Conservation (phyloP, 2,888 invertebrate genomes). For the Oscheius sp. region DNA sequence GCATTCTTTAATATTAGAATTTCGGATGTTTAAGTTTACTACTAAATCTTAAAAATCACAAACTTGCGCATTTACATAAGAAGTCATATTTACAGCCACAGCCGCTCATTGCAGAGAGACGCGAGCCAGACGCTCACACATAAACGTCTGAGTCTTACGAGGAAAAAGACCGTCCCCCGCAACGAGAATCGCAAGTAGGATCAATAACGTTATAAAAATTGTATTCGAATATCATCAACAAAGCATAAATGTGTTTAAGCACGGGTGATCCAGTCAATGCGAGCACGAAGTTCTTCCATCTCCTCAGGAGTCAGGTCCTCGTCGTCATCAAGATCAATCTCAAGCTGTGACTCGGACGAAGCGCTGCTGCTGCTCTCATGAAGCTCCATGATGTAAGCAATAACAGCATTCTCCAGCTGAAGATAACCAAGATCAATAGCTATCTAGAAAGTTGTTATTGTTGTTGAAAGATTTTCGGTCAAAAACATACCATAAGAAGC, state of each 20-base stretch:
- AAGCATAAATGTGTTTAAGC: background rate
- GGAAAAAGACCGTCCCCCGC: too few relatives aligned
- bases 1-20: too few relatives aligned
- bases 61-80: background rate
- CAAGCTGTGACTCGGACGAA: background rate
- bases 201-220: too few relatives aligned
- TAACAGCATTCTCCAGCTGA: background rate
- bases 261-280: background rate
- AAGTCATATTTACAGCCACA: background rate
- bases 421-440: background rate
- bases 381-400: background rate
- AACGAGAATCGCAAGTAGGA: too few relatives aligned
- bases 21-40: too few relatives aligned
- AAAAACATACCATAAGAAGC: background rate
- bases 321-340: background rate
- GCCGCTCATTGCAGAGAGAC: background rate
- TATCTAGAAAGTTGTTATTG: background rate
- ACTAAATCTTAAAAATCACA: too few relatives aligned
- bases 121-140: background rate
- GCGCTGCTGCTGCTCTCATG: background rate
- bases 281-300: slow-evolving; percentile 3
- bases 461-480: background rate
- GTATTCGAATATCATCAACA: background rate
- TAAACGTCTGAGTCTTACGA: too few relatives aligned
- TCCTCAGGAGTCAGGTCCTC: background rate